Conservation (phyloP, 2,888 invertebrate species). For the Amiota minor region DNA sequence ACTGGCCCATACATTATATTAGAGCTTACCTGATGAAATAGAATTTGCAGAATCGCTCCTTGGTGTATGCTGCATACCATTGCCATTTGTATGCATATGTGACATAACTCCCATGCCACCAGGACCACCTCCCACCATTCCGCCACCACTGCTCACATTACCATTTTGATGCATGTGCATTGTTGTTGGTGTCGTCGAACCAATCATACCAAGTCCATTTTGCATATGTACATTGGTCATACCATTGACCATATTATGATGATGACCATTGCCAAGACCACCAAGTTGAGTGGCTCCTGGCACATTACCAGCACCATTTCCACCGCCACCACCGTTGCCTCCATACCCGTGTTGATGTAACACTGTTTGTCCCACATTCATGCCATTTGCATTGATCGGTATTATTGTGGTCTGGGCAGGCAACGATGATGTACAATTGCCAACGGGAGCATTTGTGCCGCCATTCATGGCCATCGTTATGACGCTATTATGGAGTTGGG, state of each 20-base stretch:
- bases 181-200: slow-evolving; percentile 52
- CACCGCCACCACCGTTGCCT: slow-evolving; percentile 16
- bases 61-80: slow-evolving; percentile 70
- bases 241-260: slow-evolving; percentile 48
- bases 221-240: slow-evolving; percentile 36
- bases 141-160: slow-evolving; percentile 36
- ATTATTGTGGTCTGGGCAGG: slow-evolving; percentile 76
- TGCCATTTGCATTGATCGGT: slow-evolving; percentile 71
- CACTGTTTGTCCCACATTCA: slow-evolving; percentile 26
- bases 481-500: slow-evolving; percentile 73
- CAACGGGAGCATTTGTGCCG: neutral
- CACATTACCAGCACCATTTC: slow-evolving; percentile 45
- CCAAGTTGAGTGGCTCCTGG: slow-evolving; percentile 55
- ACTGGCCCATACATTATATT: neutral
- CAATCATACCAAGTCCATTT: slow-evolving; percentile 57
- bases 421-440: slow-evolving; percentile 72
- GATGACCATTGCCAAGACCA: slow-evolving; percentile 48
- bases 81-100: slow-evolving; percentile 42
- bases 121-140: slow-evolving; percentile 32
- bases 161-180: slow-evolving; percentile 58
- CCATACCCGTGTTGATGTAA: slow-evolving; percentile 19
- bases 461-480: slow-evolving; percentile 73
- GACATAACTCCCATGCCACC: slow-evolving; percentile 34
- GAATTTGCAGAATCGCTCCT: slow-evolving; percentile 74
- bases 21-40: slow-evolving; percentile 73